These are phyloP conservation scores for Chrysina gloriosa DNA, from an alignment of 2,888 invertebrate species.

Conservation along the genomic window DNA sequence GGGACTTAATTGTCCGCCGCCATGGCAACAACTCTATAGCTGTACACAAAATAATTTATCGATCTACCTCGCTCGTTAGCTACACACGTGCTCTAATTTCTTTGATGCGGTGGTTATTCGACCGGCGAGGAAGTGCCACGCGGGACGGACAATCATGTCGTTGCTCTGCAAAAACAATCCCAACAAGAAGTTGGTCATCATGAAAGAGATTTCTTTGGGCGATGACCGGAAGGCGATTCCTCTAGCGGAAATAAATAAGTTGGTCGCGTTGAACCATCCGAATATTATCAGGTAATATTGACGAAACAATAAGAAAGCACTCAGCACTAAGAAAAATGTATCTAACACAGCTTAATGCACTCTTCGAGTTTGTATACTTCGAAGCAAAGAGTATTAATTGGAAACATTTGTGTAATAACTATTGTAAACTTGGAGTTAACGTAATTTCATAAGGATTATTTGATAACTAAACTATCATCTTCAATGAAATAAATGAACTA, in stretches of 20 bases:
- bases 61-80: neutral
- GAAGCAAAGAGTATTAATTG: neutral
- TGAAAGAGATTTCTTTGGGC: conserved; percentile 80
- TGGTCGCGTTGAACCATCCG: conserved; percentile 78
- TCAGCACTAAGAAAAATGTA: neutral
- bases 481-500: too few relatives aligned
- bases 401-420: too few relatives aligned
- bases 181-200: conserved; percentile 67
- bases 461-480: too few relatives aligned
- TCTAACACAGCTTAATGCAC: neutral
- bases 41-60: conserved; percentile 33
- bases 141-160: conserved; percentile 29
- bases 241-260: conserved; percentile 76
- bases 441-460: too few relatives aligned
- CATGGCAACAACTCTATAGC: conserved; percentile 26
- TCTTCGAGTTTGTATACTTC: neutral
- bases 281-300: conserved; percentile 73
- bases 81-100: conserved; percentile 27
- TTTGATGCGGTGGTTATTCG: conserved; percentile 26
- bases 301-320: neutral
- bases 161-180: conserved; percentile 40
- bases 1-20: neutral
- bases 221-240: conserved; percentile 65
- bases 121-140: neutral
- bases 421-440: too few relatives aligned